Evolutionary conservation across 2,113 vertebrate genomes (phyloP).

Genomic region (Salvelinus alpinus): DNA sequence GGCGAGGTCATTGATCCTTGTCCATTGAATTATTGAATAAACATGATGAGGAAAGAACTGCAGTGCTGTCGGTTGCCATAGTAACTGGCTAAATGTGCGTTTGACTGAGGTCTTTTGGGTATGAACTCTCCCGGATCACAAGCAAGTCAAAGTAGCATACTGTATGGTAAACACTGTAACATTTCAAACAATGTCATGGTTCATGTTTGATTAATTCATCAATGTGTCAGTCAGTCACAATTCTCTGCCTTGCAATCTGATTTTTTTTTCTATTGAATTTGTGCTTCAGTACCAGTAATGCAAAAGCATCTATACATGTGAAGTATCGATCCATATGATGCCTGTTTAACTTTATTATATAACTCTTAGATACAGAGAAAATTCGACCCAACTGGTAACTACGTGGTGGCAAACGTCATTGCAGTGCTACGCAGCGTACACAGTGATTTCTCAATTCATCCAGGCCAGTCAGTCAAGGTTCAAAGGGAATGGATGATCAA

Average conservation of each 20-base stretch:
- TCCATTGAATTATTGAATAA: slow-evolving; percentile 27
- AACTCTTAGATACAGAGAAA: too few species aligned
- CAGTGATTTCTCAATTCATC: background rate
- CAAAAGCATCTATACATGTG: too few species aligned
- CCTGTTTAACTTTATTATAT: too few species aligned
- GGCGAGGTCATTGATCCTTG: slow-evolving; percentile 15
- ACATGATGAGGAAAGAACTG: slow-evolving; percentile 9
- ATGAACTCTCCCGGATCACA: background rate
- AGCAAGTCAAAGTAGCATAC: background rate
- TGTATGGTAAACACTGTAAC: background rate
- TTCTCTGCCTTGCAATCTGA: too few species aligned
- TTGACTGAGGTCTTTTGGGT: slow-evolving; percentile 3
- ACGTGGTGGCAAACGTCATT: too few species aligned
- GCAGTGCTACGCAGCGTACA: background rate
- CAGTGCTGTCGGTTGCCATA: background rate
- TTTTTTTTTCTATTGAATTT: too few species aligned
- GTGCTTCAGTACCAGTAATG: too few species aligned
- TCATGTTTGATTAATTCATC: too few species aligned
- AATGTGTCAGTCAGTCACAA: too few species aligned
- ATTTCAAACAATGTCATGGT: background rate
- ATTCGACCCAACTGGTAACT: too few species aligned
- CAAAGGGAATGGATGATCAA: background rate
- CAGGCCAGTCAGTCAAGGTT: background rate
- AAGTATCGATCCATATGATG: too few species aligned
- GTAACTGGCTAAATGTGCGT: background rate